A percentile compares a stretch with the other conserved stretches of the same genome.
phyloP scores from a whole-genome alignment of 2,797 vertebrate genomes.

The Bryconaethiops microstoma region DNA sequence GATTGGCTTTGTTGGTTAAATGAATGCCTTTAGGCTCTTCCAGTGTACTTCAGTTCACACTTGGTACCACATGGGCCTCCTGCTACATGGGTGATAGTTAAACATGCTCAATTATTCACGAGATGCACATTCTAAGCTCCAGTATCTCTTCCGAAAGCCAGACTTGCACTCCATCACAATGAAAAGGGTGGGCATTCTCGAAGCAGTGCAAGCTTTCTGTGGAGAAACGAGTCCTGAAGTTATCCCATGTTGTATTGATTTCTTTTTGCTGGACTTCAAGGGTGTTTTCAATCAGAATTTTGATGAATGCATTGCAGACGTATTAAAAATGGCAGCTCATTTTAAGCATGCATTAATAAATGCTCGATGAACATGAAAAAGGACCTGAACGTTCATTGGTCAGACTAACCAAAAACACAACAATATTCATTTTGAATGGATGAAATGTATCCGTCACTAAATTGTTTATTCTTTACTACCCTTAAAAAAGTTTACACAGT shows the following conservation, averaged over 20 bases:
- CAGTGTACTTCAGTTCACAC: slow-evolving; percentile 10
- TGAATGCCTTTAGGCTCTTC: slow-evolving; percentile 26
- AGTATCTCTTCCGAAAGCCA: not conserved
- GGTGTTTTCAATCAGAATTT: not conserved
- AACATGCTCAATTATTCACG: slow-evolving; percentile 39
- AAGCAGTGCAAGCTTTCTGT: not conserved
- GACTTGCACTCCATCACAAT: not conserved
- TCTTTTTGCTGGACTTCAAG: not conserved
- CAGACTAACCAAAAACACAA: not conserved
- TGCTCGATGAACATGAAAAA: not conserved
- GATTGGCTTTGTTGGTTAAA: slow-evolving; percentile 35
- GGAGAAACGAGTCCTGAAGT: not conserved
- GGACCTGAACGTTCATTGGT: no score
- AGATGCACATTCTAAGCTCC: slow-evolving; percentile 17
- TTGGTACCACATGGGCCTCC: slow-evolving; percentile 24
- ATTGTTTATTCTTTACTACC: not conserved
- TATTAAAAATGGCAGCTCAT: not conserved
- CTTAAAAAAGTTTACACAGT: no score
- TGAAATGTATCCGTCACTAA: not conserved
- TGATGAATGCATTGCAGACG: slow-evolving; percentile 9
- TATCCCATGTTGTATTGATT: not conserved
- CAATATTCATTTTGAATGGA: not conserved
- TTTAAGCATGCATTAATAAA: not conserved
- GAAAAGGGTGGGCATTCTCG: not conserved
- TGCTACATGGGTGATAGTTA: slow-evolving; percentile 42